Base-by-base conservation (phyloP, 2,888 invertebrate species). In the Dicyrtoma fusca region DNA sequence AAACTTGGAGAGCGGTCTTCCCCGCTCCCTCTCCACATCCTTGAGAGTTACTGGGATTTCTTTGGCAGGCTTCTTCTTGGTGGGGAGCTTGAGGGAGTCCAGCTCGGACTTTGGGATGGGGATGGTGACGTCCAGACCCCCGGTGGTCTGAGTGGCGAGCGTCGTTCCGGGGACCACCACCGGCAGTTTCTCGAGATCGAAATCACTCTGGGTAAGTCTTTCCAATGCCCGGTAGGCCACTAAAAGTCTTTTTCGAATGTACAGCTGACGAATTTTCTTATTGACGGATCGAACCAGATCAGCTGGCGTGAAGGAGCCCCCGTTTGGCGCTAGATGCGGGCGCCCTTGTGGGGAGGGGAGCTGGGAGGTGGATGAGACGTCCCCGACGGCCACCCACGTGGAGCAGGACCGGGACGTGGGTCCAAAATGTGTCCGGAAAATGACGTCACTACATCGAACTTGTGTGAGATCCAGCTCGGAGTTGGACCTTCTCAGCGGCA, bases 351-450 rank as follows among this genome's bases (percentile, higher is more conserved):
- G 92, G 1, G 92, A 92, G 0, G 93, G 93, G 77, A 93, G 83
- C 82, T 92, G 92, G 0, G 92, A 92, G 0, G 91, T 91, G 66
- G 89, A 88, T 0, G 88, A 88, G 26, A 89, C 85, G 82, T 90
- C 90, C 0, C 93, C 93, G 1, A 92, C 92, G 77, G 90, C 92
- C 0, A 92, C 93, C 92, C 93, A 93, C 0, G 92, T 93, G 76
- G 92, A 92, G 84, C 92, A 92, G 0, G 92, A 92, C 3, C 93
- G 86, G 11, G 87, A 88, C 21, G 87, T 86, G 72, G 87, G 86
- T 71, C 89, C 89, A 74, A 90, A 84, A 63, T 88, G 84, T 1
- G 87, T 85, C 74, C 88, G 87, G 77, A 81, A 80, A 21, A 78
- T 79, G 5, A 79, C 76, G 65, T 76, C 87, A 83, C 81, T 88